Conservation (phyloP, 2,888 invertebrate genomes). For the Andrena marginata region DNA sequence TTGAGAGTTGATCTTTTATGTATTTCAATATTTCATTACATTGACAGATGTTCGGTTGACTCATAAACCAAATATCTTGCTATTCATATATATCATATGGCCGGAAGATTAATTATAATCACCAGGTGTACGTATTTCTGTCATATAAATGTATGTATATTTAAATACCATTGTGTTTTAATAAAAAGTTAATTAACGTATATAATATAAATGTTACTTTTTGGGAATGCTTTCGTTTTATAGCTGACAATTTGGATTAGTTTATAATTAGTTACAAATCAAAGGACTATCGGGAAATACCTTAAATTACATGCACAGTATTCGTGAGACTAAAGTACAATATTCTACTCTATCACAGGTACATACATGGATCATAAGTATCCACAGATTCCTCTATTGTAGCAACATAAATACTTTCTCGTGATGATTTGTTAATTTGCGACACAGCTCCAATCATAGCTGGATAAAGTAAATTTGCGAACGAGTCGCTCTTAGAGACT, state of each 20-base stretch:
- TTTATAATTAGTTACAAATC: conserved; percentile 60
- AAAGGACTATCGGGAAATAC: conserved; percentile 41
- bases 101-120: conserved; percentile 57
- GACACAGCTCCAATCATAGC: conserved; percentile 33
- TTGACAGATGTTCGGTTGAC: conserved; percentile 41
- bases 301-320: conserved; percentile 60
- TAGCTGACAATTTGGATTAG: conserved; percentile 45
- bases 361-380: conserved; percentile 76
- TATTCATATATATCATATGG: conserved; percentile 54
- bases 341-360: conserved; percentile 80
- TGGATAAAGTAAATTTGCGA: conserved; percentile 32
- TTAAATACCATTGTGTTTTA: conserved; percentile 62
- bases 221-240: conserved; percentile 40
- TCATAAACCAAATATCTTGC: conserved; percentile 51
- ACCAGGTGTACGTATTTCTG: conserved; percentile 62
- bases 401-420: conserved; percentile 53
- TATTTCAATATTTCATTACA: conserved; percentile 59
- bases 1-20: conserved; percentile 51
- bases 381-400: conserved; percentile 57
- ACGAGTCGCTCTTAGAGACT: conserved; percentile 1
- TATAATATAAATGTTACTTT: conserved; percentile 49
- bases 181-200: conserved; percentile 65
- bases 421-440: conserved; percentile 31
- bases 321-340: conserved; percentile 67
- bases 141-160: conserved; percentile 65